phyloP scores from a whole-genome alignment of 2,797 vertebrate species.

The Sternarchorhynchus goeldii region DNA sequence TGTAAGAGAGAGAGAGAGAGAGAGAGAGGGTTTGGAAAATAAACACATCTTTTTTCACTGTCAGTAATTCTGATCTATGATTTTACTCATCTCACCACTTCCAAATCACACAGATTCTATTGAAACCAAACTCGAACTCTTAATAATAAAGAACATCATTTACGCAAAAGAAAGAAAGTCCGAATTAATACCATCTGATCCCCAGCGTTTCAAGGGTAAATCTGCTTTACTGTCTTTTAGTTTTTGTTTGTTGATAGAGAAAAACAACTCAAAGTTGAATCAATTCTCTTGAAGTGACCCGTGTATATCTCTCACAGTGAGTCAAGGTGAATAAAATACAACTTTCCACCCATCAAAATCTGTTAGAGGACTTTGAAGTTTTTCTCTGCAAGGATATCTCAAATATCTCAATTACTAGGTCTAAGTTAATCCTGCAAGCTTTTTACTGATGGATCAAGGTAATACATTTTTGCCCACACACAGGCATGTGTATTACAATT shows the following conservation, averaged over 20 bases:
- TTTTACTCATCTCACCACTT: not conserved
- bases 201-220: not conserved
- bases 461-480: slow-evolving; percentile 49
- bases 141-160: not conserved
- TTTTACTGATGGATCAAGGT: slow-evolving; percentile 45
- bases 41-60: not conserved
- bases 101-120: not conserved
- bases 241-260: not conserved
- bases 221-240: slow-evolving; percentile 16
- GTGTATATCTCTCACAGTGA: slow-evolving; percentile 13
- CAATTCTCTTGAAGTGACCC: slow-evolving; percentile 18
- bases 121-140: not conserved
- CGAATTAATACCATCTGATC: not conserved
- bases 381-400: slow-evolving; percentile 33
- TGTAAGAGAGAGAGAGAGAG: too few relatives aligned
- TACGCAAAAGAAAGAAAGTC: not conserved
- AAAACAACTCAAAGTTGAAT: not conserved
- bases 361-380: slow-evolving; percentile 27
- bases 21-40: too few relatives aligned
- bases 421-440: slow-evolving; percentile 34
- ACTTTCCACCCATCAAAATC: slow-evolving; percentile 49
- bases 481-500: slow-evolving; percentile 22
- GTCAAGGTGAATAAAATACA: slow-evolving; percentile 57
- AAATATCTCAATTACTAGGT: slow-evolving; percentile 41
- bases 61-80: not conserved